Base-by-base conservation (phyloP, 2,113 vertebrate species). In the Campylorhamphus procurvoides region DNA sequence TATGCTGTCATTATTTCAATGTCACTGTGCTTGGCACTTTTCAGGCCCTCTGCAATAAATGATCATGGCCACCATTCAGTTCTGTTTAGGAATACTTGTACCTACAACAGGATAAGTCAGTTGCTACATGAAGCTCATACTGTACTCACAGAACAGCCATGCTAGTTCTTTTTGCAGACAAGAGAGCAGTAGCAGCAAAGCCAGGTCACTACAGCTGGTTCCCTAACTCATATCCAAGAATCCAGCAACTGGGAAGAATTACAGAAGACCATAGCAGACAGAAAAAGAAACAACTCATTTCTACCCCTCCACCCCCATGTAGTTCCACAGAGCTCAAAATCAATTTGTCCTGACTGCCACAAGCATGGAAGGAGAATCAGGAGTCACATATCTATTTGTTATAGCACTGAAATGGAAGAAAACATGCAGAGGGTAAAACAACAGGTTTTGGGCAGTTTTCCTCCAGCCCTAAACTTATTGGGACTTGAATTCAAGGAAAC, bases 321-420 rank as follows among this genome's bases (percentile, higher is more conserved):
- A 91, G 68, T 81, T 72, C 52, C 63, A 79, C 9, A 6, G 77
- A 49, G 44, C 37, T 84, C 62, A 50, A 68, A 81, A 87, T 56
- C 69, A 87, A 58, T 95, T 94, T 93, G 22, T 82, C 74, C 49
- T 69, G 37, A 82, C 20, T 91, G 46, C 59, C 75, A 76, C 23
- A 49, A 67, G 49, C 3, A 0, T 53, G 42, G 46, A 85, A 60
- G 22, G 29, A 84, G 58, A 94, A 90, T 42, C 42, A 25, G 55
- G 42, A 97, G 17, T 63, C 10, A 1, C 18, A 7, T 58, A 64
- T 69, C 52, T 87, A 66, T 90, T 66, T 92, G 62, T 87, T 72
- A 83, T 22, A 73, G 63, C 9, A 4, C 28, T 82, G 39, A 93
- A 91, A 87, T 59, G 50, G 59, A 76, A 93, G 52, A 83, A 88